Conservation (phyloP, 2,888 invertebrate species). For the Cerastoderma edule region DNA sequence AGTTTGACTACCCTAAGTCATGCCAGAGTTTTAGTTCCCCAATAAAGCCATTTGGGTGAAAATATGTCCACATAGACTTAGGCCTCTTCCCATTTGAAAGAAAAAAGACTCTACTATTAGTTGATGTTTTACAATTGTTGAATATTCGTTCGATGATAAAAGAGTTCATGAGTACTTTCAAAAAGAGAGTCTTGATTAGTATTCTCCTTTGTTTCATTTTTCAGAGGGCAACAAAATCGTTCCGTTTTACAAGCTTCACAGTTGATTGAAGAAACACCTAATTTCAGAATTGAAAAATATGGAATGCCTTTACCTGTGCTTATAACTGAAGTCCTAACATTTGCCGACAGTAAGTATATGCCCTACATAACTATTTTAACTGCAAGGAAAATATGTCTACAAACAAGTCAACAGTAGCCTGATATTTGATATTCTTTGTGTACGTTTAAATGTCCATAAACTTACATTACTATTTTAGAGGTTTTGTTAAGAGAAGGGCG, state of each 20-base stretch:
- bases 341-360: conserved; percentile 88
- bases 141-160: conserved; percentile 38
- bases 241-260: conserved; percentile 87
- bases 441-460: no score
- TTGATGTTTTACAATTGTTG: conserved; percentile 11
- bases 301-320: conserved; percentile 93
- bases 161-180: not conserved
- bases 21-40: not conserved
- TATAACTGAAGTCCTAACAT: conserved; percentile 94
- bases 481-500: no score
- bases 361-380: no score
- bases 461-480: no score
- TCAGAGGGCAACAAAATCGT: conserved; percentile 59
- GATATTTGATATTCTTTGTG: no score
- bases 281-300: conserved; percentile 91
- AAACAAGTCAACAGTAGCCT: no score
- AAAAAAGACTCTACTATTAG: not conserved
- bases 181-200: not conserved
- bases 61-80: not conserved
- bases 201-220: not conserved
- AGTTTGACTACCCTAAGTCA: no score
- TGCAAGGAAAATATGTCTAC: no score
- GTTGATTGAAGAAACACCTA: conserved; percentile 90
- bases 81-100: not conserved
- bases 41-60: not conserved